phyloP scores from a whole-genome alignment of 30 jellyfish, hydroid and myxozoan genomes.

The Clytia hemisphaerica region DNA sequence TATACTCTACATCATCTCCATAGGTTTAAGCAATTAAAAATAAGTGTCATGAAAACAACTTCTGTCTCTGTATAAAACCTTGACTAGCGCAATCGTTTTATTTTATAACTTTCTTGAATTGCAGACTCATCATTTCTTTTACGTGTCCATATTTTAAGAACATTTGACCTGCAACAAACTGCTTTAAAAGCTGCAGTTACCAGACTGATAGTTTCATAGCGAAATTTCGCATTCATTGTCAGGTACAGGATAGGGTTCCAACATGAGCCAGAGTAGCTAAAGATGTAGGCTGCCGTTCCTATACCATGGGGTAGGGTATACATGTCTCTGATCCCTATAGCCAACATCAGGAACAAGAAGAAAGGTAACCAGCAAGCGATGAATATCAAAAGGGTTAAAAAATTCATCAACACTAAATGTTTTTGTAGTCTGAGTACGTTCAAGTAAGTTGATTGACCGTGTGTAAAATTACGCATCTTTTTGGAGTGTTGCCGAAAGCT shows the following conservation, averaged over 20 bases:
- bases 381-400: slow-evolving; percentile 26
- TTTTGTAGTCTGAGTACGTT: slow-evolving; percentile 35
- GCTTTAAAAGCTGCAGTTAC: no score
- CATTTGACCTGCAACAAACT: no score
- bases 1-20: no score
- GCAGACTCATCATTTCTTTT: no score
- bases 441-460: slow-evolving; percentile 11
- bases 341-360: slow-evolving; percentile 20
- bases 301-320: slow-evolving; percentile 37
- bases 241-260: slow-evolving; percentile 49
- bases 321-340: slow-evolving; percentile 8
- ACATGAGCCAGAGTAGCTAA: slow-evolving; percentile 47
- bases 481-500: slow-evolving; percentile 32
- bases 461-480: slow-evolving; percentile 23
- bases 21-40: no score
- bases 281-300: slow-evolving; percentile 60
- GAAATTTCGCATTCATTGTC: slow-evolving; percentile 34
- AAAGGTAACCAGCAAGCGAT: slow-evolving; percentile 59
- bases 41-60: no score
- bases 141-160: no score
- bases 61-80: no score
- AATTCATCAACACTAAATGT: slow-evolving; percentile 26
- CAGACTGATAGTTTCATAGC: no score
- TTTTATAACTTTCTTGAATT: no score
- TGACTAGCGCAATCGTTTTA: no score